Base-by-base conservation (phyloP, 1,140 invertebrate genomes). In the Littorina saxatilis region DNA sequence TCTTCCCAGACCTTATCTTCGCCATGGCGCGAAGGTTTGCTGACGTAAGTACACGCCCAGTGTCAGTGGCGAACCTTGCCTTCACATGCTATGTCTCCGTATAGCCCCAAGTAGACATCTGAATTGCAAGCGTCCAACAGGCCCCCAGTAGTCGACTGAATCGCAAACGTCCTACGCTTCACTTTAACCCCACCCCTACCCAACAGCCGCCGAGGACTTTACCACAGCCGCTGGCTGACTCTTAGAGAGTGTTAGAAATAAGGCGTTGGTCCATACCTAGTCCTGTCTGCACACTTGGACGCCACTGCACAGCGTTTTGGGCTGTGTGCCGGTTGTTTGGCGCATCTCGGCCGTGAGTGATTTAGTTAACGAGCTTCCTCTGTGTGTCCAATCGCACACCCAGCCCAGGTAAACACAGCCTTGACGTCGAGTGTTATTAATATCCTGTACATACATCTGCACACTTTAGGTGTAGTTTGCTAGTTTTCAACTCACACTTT, bases 1-100 rank as follows among this genome's bases (percentile, higher is more conserved):
- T 43, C 35, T 29, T 39, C 76, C 39, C 75, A 13, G 76, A 78
- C 76, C 76, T 27, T 63, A 78, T 35, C 76, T 63, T 61, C 35
- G 74, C 50, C 50, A 15, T 58, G 32, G 20, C 37, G 76, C 76
- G 70, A 78, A 78, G 76, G 76, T 78, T 32, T 32, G 39, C 55
- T 58, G n/a, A 78, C 66, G 76, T 78, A 78, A 78, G 76, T 78
- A 78, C 76, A 78, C 76, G 76, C 76, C 76, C 76, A 78, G 76
- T 78, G 32, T 27, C 58, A 37, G 75, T 35, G 55, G 7, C 35
- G 35, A n/a, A n/a, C n/a, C n/a, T n/a, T n/a, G n/a, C n/a, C n/a
- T n/a, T 68, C 66, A 68, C 66, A 39, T 68, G 66, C 32, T 68
- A 68, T 37, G 35, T 68, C 66, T 39, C 15, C 66, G 39, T 32